A percentile compares a stretch with the other conserved stretches of the same genome.
phyloP scores from a whole-genome alignment of 2,888 invertebrate genomes.

The Thyatira batis region DNA sequence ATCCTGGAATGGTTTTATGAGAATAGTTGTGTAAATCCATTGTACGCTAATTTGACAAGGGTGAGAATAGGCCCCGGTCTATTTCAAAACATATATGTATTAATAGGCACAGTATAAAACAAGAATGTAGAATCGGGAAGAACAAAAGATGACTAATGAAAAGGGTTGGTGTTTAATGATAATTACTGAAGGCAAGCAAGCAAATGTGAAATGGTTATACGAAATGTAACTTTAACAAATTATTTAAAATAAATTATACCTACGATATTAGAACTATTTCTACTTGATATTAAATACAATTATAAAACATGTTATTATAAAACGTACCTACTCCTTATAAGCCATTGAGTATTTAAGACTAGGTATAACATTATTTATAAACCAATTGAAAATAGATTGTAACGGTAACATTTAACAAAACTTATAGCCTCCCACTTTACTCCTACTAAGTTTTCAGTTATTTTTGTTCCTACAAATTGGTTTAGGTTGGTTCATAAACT shows the following conservation, averaged over 20 bases:
- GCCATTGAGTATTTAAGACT: too few species aligned
- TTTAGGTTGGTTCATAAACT: not conserved
- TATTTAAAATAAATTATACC: too few species aligned
- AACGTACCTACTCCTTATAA: too few species aligned
- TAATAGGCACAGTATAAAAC: constrained; percentile 48
- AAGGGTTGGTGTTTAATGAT: constrained; percentile 30
- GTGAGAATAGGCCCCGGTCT: constrained; percentile 44
- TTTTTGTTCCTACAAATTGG: not conserved
- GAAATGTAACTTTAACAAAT: too few species aligned
- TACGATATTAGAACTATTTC: too few species aligned
- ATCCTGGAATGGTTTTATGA: constrained; percentile 55
- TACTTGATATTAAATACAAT: too few species aligned
- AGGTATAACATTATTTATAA: not conserved
- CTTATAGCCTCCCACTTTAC: not conserved
- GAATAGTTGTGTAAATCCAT: constrained; percentile 50
- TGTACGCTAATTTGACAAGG: constrained; percentile 59
- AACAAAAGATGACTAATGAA: constrained; percentile 22
- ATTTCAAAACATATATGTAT: constrained; percentile 60
- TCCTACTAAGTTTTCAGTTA: not conserved
- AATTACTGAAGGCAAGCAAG: not conserved
- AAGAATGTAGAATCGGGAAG: constrained; percentile 34
- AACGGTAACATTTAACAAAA: not conserved
- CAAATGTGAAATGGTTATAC: too few species aligned
- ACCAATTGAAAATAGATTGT: not conserved
- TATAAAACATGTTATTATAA: too few species aligned